These are phyloP conservation scores for Tokudaia tokunoshimensis DNA, from an alignment of 2,797 vertebrate species.

Conservation along the genomic window DNA sequence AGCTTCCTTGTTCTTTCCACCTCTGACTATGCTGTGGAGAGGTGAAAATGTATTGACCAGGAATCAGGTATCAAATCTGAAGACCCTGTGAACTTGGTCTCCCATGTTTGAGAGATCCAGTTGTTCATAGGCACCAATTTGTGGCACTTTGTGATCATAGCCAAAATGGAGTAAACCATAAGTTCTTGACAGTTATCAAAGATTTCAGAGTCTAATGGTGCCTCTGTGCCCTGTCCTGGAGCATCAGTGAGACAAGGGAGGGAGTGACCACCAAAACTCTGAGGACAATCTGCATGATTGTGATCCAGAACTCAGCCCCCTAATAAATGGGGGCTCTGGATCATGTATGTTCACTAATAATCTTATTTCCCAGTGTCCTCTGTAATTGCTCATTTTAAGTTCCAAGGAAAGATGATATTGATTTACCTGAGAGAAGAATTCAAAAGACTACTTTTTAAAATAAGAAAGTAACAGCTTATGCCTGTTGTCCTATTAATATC, in stretches of 20 bases:
- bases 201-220: no score
- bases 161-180: background rate
- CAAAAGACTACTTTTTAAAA: background rate
- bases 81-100: background rate
- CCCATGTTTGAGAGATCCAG: background rate
- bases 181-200: no score
- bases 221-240: background rate
- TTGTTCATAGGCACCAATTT: background rate
- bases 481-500: background rate
- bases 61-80: background rate
- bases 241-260: accelerated
- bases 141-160: background rate
- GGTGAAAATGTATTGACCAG: background rate
- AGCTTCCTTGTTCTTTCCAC: background rate
- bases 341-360: background rate
- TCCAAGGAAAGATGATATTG: background rate
- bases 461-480: background rate
- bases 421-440: background rate
- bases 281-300: background rate
- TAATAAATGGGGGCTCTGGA: background rate
- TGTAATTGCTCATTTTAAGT: background rate
- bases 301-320: accelerated
- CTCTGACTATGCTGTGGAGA: background rate
- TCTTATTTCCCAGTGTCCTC: background rate
- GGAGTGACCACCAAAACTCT: accelerated